Evolutionary conservation across 2,888 invertebrate species (phyloP), one percentile per base, ranked within the genome.

Genomic region (Idaea biselata): DNA sequence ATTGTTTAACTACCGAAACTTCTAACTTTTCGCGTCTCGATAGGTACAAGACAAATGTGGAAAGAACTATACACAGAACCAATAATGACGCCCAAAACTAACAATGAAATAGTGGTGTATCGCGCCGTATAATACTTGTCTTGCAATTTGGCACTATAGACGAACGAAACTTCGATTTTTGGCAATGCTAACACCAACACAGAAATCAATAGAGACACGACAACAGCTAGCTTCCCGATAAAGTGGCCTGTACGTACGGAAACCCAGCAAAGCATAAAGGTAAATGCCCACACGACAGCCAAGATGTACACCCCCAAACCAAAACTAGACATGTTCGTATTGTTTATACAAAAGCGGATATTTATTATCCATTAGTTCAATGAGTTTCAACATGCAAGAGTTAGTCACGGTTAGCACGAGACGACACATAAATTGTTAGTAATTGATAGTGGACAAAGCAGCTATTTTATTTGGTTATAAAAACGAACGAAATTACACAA

Each of bases 221-320:
- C 79, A 63, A 96, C 76, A 58, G 94, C 93, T 69, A 95, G 84
- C 81, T 94, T 94, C 61, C 95, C 95, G 66, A 95, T 84, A 77
- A 91, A 94, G 82, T 94, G 95, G 69, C 95, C 94, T 55, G 95
- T 94, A 75, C 94, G 94, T 58, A 95, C 86, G 1, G 95, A 94
- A 60, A 95, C 85, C 76, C 95, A 93, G 74, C 95, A 95, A 72
- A 95, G 79, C 73, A 95, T 78, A 55, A 94, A 84, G 44, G 95
- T 94, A 63, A 94, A 74, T 70, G 94, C 90, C 95, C 96, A 96
- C 72, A 95, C 80, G 64, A 94, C 84, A 67, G 94, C 89, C 76
- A 96, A 84, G 73, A 95, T 88, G 80, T 96, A 94, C 66, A 95
- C 90, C 72, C 96, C 96, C 69, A 94, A 86, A 77, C 96, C 96